Evolutionary conservation across 1,140 invertebrate genomes (phyloP), one percentile per base, ranked within the genome.

Genomic region (Reticulitermes speratus): DNA sequence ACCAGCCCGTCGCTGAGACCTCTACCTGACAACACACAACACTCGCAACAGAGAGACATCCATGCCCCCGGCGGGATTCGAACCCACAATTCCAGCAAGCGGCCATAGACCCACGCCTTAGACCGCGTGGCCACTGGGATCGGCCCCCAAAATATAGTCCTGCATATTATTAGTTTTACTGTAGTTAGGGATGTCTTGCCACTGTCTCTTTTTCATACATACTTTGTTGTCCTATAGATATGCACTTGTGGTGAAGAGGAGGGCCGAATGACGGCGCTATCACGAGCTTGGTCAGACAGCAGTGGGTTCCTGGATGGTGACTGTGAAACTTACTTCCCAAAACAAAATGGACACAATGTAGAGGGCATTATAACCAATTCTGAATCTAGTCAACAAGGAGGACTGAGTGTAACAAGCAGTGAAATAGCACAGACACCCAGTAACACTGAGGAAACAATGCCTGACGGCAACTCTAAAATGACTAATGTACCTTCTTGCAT

Each of bases 261-360:
- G 44, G 85, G n/a, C 12, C 30, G 52, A 9, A 52, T 59, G n/a
- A 45, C 44, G 11, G 25, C 32, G 23, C 21, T 86, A 9, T 84
- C 82, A 30, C 87, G 88, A 82, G 88, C 88, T n/a, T 86, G 84
- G 44, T 88, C 88, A n/a, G 88, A 88, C 52, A 88, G 88, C 65
- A 88, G 88, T 82, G 88, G 88, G 14, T 88, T 88, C 87, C 84
- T 88, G 14, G 88, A 88, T 44, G 86, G 82, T 44, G 86, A 86
- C 30, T 32, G 12, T n/a, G 82, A 55, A 65, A 82, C 19, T 19
- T 45, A 45, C 75, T 6, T 85, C 30, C 16, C 85, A 25, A 59
- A 44, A 86, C 25, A 45, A 86, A 38, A 45, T 44, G 55, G 65
- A 14, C 65, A 82, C 25, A 30, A 52, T 30, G 48, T 38, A 48